Conservation (phyloP, 1,140 invertebrate genomes). For the Apis laboriosa region DNA sequence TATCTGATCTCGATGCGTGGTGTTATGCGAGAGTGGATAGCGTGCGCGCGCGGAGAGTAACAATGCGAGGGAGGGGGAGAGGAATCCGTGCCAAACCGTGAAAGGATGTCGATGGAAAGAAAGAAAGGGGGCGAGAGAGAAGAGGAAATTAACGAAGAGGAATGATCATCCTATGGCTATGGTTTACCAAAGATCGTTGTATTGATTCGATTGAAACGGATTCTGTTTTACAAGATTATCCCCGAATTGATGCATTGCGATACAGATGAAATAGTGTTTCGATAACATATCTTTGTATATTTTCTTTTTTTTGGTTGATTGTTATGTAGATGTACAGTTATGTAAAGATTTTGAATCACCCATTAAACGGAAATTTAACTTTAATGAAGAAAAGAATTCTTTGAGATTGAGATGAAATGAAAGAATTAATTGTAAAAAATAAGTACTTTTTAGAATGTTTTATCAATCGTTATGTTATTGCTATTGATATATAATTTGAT, state of each 20-base stretch:
- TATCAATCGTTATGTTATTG: too few relatives aligned
- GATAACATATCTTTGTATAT: neutral
- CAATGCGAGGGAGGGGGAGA: slow-evolving; percentile 13
- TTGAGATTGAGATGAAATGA: too few relatives aligned
- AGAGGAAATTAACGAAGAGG: neutral
- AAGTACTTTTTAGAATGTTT: too few relatives aligned
- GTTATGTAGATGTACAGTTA: neutral
- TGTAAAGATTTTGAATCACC: too few relatives aligned
- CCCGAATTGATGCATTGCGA: neutral
- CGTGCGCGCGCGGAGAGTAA: slow-evolving; percentile 5
- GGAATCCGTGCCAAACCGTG: neutral
- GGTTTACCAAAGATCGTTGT: slow-evolving; percentile 43
- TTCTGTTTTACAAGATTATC: slow-evolving; percentile 21
- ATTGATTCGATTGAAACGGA: slow-evolving; percentile 21
- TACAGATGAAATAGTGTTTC: neutral
- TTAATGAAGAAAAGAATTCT: too few relatives aligned
- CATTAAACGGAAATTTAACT: too few relatives aligned
- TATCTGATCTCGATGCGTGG: slow-evolving; percentile 65
- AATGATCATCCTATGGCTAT: slow-evolving; percentile 26
- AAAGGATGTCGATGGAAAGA: slow-evolving; percentile 1
- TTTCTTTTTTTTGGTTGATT: neutral
- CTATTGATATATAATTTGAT: too few relatives aligned
- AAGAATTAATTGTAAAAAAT: too few relatives aligned
- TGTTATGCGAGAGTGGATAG: slow-evolving; percentile 50
- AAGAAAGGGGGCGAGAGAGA: neutral